Conservation (phyloP, 1,140 invertebrate species). For the Stenopsyche tienmushanensis region DNA sequence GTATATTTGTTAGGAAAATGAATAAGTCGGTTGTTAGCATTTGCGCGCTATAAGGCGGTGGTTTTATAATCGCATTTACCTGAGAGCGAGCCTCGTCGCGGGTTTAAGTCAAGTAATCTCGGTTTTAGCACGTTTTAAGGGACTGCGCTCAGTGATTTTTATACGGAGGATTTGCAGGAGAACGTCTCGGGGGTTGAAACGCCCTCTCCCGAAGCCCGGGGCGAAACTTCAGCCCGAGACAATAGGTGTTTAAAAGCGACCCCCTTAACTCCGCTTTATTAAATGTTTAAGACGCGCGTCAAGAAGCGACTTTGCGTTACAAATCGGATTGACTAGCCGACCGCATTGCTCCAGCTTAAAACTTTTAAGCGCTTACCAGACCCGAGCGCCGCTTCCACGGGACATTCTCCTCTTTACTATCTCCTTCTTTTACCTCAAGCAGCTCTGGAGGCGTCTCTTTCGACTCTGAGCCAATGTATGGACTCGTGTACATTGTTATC, state of each 20-base stretch:
- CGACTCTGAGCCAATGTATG: no score
- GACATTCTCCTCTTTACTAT: neutral
- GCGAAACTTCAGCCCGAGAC: slow-evolving; percentile 25
- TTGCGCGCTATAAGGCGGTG: neutral
- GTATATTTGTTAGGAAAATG: no score
- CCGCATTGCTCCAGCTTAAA: slow-evolving; percentile 20
- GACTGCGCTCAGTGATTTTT: slow-evolving; percentile 40
- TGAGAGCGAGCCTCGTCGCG: slow-evolving; percentile 22
- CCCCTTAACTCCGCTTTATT: slow-evolving; percentile 33
- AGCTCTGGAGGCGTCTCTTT: no score
- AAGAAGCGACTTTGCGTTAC: slow-evolving; percentile 20
- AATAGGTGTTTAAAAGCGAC: slow-evolving; percentile 32
- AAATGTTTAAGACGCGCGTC: slow-evolving; percentile 36
- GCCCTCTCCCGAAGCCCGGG: neutral
- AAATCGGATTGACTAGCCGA: slow-evolving; percentile 34
- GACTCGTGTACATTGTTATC: no score
- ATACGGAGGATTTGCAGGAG: slow-evolving; percentile 34
- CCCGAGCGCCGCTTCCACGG: neutral
- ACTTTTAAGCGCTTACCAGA: slow-evolving; percentile 18
- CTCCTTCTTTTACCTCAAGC: neutral
- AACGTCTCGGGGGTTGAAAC: neutral
- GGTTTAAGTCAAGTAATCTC: slow-evolving; percentile 39
- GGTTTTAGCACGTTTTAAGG: slow-evolving; percentile 41
- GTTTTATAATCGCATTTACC: slow-evolving; percentile 6
- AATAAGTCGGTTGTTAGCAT: no score